phyloP scores from a whole-genome alignment of 2,797 vertebrate genomes.

The Chrosomus eos region DNA sequence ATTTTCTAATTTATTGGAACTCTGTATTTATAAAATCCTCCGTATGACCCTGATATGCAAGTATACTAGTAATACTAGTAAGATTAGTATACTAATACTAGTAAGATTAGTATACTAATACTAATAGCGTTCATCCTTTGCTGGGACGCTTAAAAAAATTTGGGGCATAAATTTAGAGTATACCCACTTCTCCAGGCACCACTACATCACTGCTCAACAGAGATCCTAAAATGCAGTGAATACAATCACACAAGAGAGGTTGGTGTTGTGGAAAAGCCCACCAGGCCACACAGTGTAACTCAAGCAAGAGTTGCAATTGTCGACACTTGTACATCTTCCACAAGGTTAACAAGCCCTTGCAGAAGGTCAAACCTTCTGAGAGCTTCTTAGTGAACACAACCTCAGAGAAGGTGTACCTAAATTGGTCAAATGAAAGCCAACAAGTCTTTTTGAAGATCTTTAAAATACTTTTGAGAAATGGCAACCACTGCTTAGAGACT shows the following conservation, averaged over 20 bases:
- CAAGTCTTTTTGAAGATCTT: not conserved
- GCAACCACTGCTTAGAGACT: not conserved
- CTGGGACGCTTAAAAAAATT: no score
- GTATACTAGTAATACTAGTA: no score
- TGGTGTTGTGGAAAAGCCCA: not conserved
- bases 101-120: no score
- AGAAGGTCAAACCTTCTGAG: not conserved
- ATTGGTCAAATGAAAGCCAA: not conserved
- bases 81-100: no score
- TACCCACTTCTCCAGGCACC: no score
- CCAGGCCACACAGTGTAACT: not conserved
- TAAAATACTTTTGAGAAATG: not conserved
- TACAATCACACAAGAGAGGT: not conserved
- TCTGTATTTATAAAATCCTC: no score
- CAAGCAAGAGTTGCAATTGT: not conserved
- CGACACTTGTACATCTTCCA: not conserved
- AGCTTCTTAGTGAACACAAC: not conserved
- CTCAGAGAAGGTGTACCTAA: not conserved
- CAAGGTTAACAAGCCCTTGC: not conserved
- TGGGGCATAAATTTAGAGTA: no score
- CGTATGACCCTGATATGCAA: no score
- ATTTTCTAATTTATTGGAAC: no score
- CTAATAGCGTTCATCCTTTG: no score
- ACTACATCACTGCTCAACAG: no score
- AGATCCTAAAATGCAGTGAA: not conserved